phyloP scores from a whole-genome alignment of 1,140 invertebrate species.

The Lineus longissimus region DNA sequence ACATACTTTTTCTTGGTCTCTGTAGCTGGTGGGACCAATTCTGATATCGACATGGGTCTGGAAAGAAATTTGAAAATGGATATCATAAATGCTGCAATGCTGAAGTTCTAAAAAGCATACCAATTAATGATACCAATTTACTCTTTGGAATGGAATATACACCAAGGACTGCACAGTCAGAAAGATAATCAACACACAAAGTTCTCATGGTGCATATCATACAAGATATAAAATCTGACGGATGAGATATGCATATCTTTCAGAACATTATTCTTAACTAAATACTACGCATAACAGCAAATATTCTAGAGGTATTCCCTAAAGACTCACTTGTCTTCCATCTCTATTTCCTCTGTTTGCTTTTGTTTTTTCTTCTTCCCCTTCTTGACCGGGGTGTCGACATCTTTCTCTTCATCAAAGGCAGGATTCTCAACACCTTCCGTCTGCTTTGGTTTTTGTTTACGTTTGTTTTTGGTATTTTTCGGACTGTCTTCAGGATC shows the following conservation, averaged over 20 bases:
- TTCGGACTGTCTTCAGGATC: conserved; percentile 42
- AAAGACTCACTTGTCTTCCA: background rate
- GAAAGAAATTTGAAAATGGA: background rate
- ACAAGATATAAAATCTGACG: too few species aligned
- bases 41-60: conserved; percentile 11
- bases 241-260: too few species aligned
- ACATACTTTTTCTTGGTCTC: conserved; percentile 14
- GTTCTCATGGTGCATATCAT: too few species aligned
- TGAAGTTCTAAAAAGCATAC: too few species aligned
- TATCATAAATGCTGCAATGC: too few species aligned
- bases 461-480: conserved; percentile 43
- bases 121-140: background rate
- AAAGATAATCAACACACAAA: background rate
- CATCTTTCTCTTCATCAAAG: conserved; percentile 7
- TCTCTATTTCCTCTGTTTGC: background rate
- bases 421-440: conserved; percentile 6
- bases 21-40: background rate
- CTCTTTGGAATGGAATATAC: background rate
- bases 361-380: conserved; percentile 9
- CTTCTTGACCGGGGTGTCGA: background rate
- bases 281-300: too few species aligned
- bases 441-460: conserved; percentile 25
- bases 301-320: too few species aligned
- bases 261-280: too few species aligned
- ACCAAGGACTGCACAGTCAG: background rate